These are phyloP conservation scores for Heliconius charithonia DNA, from an alignment of 2,888 invertebrate genomes.

Conservation along the genomic window DNA sequence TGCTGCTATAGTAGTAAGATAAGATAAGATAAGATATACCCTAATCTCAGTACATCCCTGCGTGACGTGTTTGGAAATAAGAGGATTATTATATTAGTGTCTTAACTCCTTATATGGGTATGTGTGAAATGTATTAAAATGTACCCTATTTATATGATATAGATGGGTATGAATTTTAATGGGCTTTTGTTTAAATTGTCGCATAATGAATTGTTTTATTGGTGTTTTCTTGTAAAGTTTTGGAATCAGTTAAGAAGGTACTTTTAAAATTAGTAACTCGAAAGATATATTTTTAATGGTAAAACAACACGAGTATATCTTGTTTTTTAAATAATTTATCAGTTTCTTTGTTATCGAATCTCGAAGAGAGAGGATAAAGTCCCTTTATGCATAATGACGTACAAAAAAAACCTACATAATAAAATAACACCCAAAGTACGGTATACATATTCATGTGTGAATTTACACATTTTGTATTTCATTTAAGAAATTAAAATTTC, in stretches of 20 bases:
- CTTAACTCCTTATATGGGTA: slow-evolving; percentile 17
- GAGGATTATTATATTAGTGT: slow-evolving; percentile 52
- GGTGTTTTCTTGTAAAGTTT: not conserved
- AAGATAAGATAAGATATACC: slow-evolving; percentile 8
- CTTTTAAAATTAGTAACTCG: not conserved
- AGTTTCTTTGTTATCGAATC: too few relatives aligned
- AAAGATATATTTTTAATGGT: not conserved
- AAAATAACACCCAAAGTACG: too few relatives aligned
- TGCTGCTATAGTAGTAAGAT: slow-evolving; percentile 10
- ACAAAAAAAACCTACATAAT: too few relatives aligned
- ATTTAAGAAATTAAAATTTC: too few relatives aligned
- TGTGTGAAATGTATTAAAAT: slow-evolving; percentile 26
- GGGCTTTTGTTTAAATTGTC: not conserved
- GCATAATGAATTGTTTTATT: not conserved
- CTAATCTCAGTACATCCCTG: slow-evolving; percentile 49
- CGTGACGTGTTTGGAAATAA: slow-evolving; percentile 54
- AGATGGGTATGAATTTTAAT: not conserved
- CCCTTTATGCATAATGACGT: too few relatives aligned
- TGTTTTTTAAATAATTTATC: too few relatives aligned
- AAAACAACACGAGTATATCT: too few relatives aligned
- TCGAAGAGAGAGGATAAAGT: too few relatives aligned
- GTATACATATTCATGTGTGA: too few relatives aligned
- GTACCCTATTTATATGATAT: not conserved
- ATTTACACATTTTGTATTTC: too few relatives aligned
- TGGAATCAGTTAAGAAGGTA: not conserved